A percentile compares a stretch with the other conserved stretches of the same genome.
Conservation (phyloP, 1,140 invertebrate genomes). For the Dysdera silvatica region DNA sequence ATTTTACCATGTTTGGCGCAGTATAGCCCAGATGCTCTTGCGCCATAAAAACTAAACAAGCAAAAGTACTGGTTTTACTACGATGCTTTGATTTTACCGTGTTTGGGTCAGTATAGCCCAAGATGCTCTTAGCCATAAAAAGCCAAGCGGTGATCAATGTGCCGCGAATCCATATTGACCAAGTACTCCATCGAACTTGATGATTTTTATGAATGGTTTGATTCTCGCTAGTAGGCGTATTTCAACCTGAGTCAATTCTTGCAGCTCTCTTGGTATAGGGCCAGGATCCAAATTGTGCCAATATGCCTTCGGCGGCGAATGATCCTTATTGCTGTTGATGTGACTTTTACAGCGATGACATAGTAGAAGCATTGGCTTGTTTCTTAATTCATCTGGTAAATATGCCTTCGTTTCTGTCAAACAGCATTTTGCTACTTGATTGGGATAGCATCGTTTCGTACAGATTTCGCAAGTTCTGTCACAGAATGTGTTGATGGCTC, state of each 20-base stretch:
- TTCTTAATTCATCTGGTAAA: not conserved
- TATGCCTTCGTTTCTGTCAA: not conserved
- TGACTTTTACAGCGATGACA: constrained; percentile 2
- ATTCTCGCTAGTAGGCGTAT: constrained; percentile 10
- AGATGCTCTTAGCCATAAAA: too few species aligned
- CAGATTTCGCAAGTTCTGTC: not conserved
- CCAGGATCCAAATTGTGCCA: constrained; percentile 20
- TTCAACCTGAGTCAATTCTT: constrained; percentile 13
- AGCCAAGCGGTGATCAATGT: too few species aligned
- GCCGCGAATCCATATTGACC: constrained; percentile 29
- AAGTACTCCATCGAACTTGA: constrained; percentile 14
- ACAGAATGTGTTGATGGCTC: not conserved
- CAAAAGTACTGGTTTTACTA: too few species aligned
- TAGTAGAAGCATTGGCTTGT: not conserved
- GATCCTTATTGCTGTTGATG: not conserved
- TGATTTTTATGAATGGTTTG: constrained; percentile 16
- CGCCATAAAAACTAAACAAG: too few species aligned
- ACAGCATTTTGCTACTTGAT: not conserved
- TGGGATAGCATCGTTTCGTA: not conserved
- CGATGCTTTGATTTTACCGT: too few species aligned
- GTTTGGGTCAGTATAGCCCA: too few species aligned
- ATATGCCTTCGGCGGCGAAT: constrained; percentile 3
- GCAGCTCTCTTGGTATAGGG: not conserved
- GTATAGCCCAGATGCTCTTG: too few species aligned
- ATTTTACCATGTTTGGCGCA: too few species aligned